These are phyloP conservation scores for Danionella cerebrum DNA, from an alignment of 2,113 vertebrate genomes.

Conservation along the genomic window DNA sequence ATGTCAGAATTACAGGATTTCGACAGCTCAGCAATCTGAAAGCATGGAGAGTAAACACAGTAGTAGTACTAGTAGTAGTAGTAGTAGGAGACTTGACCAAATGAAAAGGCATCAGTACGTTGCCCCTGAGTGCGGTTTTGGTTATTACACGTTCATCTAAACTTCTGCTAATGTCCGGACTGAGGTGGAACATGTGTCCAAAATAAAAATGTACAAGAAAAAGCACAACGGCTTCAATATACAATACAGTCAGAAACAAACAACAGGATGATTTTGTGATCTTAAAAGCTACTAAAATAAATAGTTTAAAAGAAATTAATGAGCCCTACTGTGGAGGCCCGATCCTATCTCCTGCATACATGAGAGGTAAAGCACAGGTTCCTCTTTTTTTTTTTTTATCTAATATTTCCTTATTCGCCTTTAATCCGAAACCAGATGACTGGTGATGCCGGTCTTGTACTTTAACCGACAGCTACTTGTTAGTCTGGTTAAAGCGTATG, in stretches of 20 bases:
- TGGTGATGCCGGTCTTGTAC: not conserved
- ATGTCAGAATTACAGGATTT: not conserved
- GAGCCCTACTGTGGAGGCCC: not conserved
- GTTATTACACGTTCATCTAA: not conserved
- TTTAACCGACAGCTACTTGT: not conserved
- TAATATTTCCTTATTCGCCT: too few relatives aligned
- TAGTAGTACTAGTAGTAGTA: too few relatives aligned
- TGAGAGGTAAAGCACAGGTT: slow-evolving; percentile 14
- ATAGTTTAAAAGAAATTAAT: not conserved
- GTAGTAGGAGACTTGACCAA: not conserved
- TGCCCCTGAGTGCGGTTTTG: slow-evolving; percentile 1
- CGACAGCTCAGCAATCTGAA: not conserved
- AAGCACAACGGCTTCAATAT: not conserved
- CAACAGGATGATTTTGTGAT: not conserved
- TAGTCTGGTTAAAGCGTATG: not conserved
- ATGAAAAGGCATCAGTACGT: slow-evolving; percentile 6
- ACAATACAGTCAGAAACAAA: slow-evolving; percentile 10
- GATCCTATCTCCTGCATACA: not conserved
- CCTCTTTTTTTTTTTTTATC: slow-evolving; percentile 7
- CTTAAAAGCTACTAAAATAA: not conserved
- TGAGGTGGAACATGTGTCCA: not conserved
- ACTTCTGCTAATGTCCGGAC: not conserved
- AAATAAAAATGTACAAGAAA: not conserved
- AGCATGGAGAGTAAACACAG: not conserved
- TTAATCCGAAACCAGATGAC: not conserved